Conservation (phyloP, 53 echinoderm and acorn worm genomes). For the Antedon mediterranea region DNA sequence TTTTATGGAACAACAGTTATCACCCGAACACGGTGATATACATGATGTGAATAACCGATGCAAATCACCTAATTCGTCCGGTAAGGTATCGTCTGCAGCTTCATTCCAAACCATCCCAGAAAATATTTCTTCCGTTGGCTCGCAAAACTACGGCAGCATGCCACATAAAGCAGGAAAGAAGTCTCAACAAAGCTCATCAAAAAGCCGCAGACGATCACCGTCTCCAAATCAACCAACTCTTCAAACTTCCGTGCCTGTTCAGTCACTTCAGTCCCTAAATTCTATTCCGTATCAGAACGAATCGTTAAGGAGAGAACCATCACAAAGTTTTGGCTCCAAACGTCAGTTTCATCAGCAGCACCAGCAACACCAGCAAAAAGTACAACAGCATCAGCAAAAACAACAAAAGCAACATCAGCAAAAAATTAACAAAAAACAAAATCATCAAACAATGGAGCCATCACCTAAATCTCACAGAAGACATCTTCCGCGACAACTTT, state of each 20-base stretch:
- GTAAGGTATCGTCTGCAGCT: constrained; percentile 68
- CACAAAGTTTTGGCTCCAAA: constrained; percentile 3
- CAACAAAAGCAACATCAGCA: not conserved
- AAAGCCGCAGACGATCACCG: constrained; percentile 46
- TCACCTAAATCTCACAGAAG: not conserved
- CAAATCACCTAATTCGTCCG: constrained; percentile 36
- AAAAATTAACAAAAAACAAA: not conserved
- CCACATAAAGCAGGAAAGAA: constrained; percentile 22
- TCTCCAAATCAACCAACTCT: constrained; percentile 35
- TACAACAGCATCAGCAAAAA: not conserved
- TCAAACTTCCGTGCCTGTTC: not conserved
- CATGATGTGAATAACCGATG: constrained; percentile 25
- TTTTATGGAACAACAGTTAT: constrained; percentile 83
- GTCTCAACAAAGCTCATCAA: constrained; percentile 8
- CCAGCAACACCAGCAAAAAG: not conserved
- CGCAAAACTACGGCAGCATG: constrained; percentile 26
- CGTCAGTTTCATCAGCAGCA: not conserved
- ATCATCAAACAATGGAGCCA: not conserved
- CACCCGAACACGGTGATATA: constrained; percentile 30
- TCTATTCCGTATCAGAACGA: not conserved
- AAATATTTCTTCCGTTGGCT: constrained; percentile 47
- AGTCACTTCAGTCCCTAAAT: constrained; percentile 4
- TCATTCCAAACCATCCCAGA: constrained; percentile 96
- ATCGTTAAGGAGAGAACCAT: not conserved
- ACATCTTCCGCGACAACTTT: not conserved